phyloP scores from a whole-genome alignment of 2,797 vertebrate genomes.

The Chaetodon trifasciatus region DNA sequence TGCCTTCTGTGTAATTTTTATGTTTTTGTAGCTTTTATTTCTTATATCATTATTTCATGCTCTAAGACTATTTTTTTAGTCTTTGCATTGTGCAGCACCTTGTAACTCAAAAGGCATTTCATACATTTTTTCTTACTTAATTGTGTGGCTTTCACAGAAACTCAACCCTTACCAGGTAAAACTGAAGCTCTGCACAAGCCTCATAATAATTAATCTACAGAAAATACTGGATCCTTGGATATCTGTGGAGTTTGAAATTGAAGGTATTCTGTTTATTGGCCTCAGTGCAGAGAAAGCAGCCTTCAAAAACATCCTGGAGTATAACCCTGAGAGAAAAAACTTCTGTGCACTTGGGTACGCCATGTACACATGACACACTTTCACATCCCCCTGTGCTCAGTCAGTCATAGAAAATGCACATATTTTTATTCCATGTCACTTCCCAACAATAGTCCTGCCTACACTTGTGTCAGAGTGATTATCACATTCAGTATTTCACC shows the following conservation, averaged over 20 bases:
- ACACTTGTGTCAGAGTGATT: constrained; percentile 34
- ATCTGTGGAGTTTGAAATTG: background rate
- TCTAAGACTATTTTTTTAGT: too few species aligned
- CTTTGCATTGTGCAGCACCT: too few species aligned
- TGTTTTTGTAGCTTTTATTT: too few species aligned
- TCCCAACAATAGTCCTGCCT: constrained; percentile 9
- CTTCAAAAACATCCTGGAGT: background rate
- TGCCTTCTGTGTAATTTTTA: too few species aligned
- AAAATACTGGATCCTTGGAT: background rate
- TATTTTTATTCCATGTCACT: constrained; percentile 2
- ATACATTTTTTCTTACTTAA: too few species aligned
- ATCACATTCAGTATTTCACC: constrained; percentile 7
- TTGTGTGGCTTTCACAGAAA: background rate
- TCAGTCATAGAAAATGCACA: background rate
- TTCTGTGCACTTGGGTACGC: too few species aligned
- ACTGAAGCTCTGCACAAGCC: background rate
- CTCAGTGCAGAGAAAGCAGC: background rate
- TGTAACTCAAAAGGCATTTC: too few species aligned
- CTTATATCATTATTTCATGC: too few species aligned
- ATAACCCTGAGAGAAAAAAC: background rate
- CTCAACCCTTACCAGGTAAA: background rate
- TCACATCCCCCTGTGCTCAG: background rate
- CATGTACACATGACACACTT: background rate
- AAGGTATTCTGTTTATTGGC: background rate
- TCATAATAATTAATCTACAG: background rate